phyloP scores from a whole-genome alignment of 1,140 invertebrate genomes.

The Bursaphelenchus mucronatus region DNA sequence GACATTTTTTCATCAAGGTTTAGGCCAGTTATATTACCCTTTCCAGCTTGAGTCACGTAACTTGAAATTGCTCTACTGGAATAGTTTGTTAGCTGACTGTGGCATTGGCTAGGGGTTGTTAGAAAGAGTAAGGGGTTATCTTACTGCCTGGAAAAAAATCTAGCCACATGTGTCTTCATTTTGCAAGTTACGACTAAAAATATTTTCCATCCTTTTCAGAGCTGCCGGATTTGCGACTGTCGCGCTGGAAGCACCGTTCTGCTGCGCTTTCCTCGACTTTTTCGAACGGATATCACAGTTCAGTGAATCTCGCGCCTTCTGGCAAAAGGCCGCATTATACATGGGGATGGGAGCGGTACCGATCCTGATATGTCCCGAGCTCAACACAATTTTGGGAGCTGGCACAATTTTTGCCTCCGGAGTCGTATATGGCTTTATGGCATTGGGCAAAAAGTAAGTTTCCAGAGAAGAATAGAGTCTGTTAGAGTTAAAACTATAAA shows the following conservation, averaged over 20 bases:
- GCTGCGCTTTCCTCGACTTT: slow-evolving; percentile 87
- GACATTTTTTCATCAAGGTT: too few species aligned
- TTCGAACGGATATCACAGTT: slow-evolving; percentile 76
- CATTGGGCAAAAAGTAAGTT: slow-evolving; percentile 68
- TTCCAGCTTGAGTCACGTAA: too few species aligned
- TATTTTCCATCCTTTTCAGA: slow-evolving; percentile 62
- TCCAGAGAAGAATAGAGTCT: neutral
- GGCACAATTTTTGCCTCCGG: slow-evolving; percentile 81
- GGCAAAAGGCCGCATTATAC: slow-evolving; percentile 82
- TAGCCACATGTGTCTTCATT: too few species aligned
- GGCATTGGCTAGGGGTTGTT: too few species aligned
- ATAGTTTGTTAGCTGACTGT: too few species aligned
- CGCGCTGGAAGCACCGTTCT: slow-evolving; percentile 84
- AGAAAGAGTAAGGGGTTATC: too few species aligned
- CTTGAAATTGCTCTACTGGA: too few species aligned
- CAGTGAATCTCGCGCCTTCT: slow-evolving; percentile 77
- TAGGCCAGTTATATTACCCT: too few species aligned
- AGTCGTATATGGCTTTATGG: slow-evolving; percentile 85
- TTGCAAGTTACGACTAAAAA: slow-evolving; percentile 10
- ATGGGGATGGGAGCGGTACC: slow-evolving; percentile 65
- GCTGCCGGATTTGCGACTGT: slow-evolving; percentile 78
- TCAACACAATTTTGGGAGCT: slow-evolving; percentile 77
- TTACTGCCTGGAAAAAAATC: neutral
- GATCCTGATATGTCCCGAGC: slow-evolving; percentile 72
- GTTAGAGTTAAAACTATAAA: neutral